Evolutionary conservation across 2,888 invertebrate species (phyloP), one percentile per base, ranked within the genome.

Genomic region (Trissoscelio sp.): DNA sequence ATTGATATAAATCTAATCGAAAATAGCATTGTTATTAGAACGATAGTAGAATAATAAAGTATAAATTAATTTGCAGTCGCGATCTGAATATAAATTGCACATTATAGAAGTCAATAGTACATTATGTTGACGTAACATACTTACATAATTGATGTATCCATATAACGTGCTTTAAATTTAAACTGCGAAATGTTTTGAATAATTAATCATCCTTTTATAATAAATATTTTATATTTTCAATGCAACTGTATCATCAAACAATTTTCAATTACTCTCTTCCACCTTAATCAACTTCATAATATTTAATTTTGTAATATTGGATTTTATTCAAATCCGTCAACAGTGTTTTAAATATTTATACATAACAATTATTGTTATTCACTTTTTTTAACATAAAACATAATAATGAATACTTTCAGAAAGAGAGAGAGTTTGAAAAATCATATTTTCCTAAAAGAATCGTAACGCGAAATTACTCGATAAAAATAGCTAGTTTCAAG

Each of bases 31-130:
- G 16, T 44, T 44, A 62, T 73, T 62, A 48, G 7, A 55, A 31
- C 34, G 42, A 44, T 22, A 44, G 14, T 31, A 34, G 53, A 64
- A 64, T 74, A 66, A 75, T 70, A 64, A 70, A 78, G 28, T 55
- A 69, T 62, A 69, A 69, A 69, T 57, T 70, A 64, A 70, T 78
- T 70, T 57, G 28, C 31, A 70, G 22, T 20, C 37, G 7, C 28
- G 2, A 18, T 69, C 39, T 78, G 70, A 78, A 78, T 78, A 78
- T 58, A 70, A 64, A 78, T 64, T 64, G 58, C 46, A 57, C 39
- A 67, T 60, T 75, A 62, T 34, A n/a, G 46, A 55, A 69, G 60
- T 69, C 37, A 62, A 53, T 77, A 44, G 31, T 58, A 53, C 34
- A 53, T 60, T 42, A 67, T 57, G 67, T 67, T 75, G 58, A 58